Conservation (phyloP, 1,140 invertebrate genomes). For the Temnothorax curvispinosus region DNA sequence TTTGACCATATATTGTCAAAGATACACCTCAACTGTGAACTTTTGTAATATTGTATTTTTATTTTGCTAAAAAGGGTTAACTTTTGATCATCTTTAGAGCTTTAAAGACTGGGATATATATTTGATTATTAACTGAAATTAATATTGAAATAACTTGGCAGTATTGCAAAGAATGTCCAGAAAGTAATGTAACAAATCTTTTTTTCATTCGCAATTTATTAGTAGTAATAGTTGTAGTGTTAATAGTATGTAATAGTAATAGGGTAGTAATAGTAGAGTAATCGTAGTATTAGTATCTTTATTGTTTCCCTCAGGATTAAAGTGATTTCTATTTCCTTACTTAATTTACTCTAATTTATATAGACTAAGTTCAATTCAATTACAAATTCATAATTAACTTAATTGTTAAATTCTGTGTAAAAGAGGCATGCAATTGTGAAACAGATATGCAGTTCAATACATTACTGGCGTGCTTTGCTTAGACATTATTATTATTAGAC, state of each 20-base stretch:
- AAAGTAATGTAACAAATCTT: conserved; percentile 23
- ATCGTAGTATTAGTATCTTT: background rate
- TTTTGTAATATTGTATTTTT: conserved; percentile 41
- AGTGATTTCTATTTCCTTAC: background rate
- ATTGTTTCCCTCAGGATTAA: background rate
- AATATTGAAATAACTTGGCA: background rate
- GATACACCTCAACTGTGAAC: background rate
- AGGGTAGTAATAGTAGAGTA: background rate
- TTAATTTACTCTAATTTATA: background rate
- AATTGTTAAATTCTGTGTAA: background rate
- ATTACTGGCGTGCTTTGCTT: background rate
- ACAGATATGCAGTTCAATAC: background rate
- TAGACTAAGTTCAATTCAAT: background rate
- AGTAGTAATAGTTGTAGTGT: background rate
- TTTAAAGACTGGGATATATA: conserved; percentile 24
- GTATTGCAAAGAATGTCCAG: background rate
- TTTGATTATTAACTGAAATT: conserved; percentile 20
- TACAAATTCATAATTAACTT: background rate
- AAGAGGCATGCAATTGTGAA: background rate
- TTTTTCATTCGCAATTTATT: background rate
- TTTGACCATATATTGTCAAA: too few species aligned
- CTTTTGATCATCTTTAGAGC: background rate
- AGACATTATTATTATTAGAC: background rate
- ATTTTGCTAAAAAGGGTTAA: background rate
- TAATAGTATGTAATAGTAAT: background rate